Evolutionary conservation across 2,797 vertebrate species (phyloP).

Genomic region (Halcyon smyrnensis): DNA sequence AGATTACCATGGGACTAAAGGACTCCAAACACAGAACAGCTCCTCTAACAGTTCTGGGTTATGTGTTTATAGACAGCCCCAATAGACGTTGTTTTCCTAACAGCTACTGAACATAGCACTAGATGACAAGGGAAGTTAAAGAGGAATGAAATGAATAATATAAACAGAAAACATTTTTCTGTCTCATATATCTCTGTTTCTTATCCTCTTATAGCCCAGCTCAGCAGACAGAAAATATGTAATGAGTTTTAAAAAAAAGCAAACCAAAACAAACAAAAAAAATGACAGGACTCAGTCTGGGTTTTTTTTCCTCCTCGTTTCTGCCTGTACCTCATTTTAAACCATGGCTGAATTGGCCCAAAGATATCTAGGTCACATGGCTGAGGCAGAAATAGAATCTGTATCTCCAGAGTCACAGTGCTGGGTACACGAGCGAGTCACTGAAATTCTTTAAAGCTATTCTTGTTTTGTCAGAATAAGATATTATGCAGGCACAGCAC

Average conservation of each 20-base stretch:
- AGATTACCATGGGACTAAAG: background rate
- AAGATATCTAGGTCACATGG: background rate
- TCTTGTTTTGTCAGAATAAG: background rate
- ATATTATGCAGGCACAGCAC: background rate
- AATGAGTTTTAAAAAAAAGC: background rate
- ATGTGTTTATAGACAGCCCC: background rate
- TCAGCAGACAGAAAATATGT: background rate
- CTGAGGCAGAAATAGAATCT: conserved; percentile 48
- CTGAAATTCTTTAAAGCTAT: background rate
- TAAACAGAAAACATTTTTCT: background rate
- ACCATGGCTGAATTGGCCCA: conserved; percentile 4
- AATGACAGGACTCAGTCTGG: background rate
- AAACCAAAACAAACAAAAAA: background rate
- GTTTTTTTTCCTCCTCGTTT: background rate
- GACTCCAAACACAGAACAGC: background rate
- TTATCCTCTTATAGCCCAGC: background rate
- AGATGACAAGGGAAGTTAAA: background rate
- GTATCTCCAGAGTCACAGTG: background rate
- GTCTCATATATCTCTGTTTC: background rate
- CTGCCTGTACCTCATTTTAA: background rate
- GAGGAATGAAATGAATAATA: background rate
- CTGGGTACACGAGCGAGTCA: background rate
- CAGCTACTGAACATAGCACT: background rate
- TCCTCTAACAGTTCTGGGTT: background rate
- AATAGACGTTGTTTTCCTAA: background rate